Evolutionary conservation across 2,888 invertebrate genomes (phyloP).

Genomic region (Diaphora mendica): DNA sequence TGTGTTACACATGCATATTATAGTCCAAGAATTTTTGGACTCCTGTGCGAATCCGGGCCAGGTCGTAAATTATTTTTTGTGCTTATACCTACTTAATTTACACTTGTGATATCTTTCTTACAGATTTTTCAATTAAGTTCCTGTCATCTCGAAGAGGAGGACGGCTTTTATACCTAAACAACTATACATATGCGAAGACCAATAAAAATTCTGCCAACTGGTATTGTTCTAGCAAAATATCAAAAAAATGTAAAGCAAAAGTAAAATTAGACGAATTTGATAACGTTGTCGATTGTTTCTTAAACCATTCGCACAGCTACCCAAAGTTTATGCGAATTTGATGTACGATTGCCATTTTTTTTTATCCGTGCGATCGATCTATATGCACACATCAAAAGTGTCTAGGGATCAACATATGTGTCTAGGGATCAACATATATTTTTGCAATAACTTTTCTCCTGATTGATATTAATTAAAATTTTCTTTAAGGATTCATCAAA

Average conservation of each 20-base stretch:
- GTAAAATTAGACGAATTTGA: constrained; percentile 14
- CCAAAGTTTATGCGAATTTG: not conserved
- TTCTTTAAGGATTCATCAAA: too few species aligned
- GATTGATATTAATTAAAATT: too few species aligned
- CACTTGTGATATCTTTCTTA: not conserved
- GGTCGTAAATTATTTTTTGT: too few species aligned
- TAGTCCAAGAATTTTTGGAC: too few species aligned
- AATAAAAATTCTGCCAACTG: constrained; percentile 25
- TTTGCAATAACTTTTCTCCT: too few species aligned
- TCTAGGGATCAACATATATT: too few species aligned
- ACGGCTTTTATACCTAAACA: constrained; percentile 5
- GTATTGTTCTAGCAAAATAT: constrained; percentile 47
- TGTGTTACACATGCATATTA: too few species aligned
- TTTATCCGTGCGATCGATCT: too few species aligned
- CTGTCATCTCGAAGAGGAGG: not conserved
- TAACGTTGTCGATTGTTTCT: constrained; percentile 6
- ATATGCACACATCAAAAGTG: too few species aligned
- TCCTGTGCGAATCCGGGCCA: too few species aligned
- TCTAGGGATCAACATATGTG: too few species aligned
- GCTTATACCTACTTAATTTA: not conserved
- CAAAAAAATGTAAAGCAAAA: constrained; percentile 37
- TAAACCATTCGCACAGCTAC: constrained; percentile 2
- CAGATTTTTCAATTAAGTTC: not conserved
- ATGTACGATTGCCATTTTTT: not conserved
- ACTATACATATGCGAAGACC: constrained; percentile 13